Percentiles rank a stretch among this genome's conserved stretches.
phyloP scores from a whole-genome alignment of 2,797 vertebrate species.

The Sebastes kiyomatsui region DNA sequence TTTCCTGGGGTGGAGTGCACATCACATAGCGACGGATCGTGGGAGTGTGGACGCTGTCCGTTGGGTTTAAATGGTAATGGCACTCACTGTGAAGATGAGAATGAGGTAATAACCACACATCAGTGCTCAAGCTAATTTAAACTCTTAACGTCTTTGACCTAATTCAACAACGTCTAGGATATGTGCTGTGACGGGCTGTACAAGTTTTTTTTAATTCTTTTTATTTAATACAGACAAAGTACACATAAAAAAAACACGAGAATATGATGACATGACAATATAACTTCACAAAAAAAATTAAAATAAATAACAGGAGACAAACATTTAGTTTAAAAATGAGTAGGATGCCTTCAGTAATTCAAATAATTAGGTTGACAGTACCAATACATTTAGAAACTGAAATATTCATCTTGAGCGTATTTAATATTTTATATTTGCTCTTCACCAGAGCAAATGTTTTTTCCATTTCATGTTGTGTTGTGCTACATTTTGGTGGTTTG shows the following conservation, averaged over 20 bases:
- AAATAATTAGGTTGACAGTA: too few species aligned
- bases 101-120: slow-evolving; percentile 85
- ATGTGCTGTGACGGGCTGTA: neutral
- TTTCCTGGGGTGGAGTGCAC: slow-evolving; percentile 91
- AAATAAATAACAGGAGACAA: too few species aligned
- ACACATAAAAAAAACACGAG: too few species aligned
- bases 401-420: neutral
- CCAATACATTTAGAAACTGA: too few species aligned
- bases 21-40: slow-evolving; percentile 88
- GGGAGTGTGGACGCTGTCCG: slow-evolving; percentile 93
- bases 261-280: too few species aligned
- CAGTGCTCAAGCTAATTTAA: neutral
- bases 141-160: neutral
- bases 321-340: too few species aligned
- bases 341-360: too few species aligned
- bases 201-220: neutral
- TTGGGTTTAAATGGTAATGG: slow-evolving; percentile 92
- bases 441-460: too few species aligned
- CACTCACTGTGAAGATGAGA: slow-evolving; percentile 91
- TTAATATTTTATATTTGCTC: neutral
- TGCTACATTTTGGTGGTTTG: too few species aligned
- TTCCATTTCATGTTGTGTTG: too few species aligned
- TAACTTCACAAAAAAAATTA: too few species aligned
- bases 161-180: neutral
- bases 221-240: too few species aligned